Base-by-base conservation (phyloP, 2,797 vertebrate species). In the Leuciscus waleckii region DNA sequence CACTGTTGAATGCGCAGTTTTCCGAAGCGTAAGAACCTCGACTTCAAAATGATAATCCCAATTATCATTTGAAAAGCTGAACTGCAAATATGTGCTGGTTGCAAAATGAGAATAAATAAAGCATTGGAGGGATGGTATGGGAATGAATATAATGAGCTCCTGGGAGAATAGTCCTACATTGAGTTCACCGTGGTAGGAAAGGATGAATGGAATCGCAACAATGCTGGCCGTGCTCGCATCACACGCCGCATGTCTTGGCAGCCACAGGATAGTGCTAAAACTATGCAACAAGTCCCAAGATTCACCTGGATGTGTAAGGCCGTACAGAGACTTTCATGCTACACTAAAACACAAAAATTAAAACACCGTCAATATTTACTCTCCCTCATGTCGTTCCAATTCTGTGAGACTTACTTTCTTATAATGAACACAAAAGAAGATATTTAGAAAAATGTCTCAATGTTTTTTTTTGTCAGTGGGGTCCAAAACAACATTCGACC, bases 71-170 rank as follows among this genome's bases (percentile, higher is more conserved):
- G 82, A 92, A 91, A 92, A 77, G 92, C 88, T 89, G 92, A 91
- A 87, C 88, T 89, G 87, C 80, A 92, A 93, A 92, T 92, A 93
- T 92, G 87, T 90, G 89, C 70, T 81, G 37, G 78, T 58, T 73
- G 91, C 90, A 91, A 85, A 92, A 90, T 89, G 86, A 90, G 83
- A 74, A 80, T 85, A 85, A 89, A 87, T 83, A 84, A 88, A 74
- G 83, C 90, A 90, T 78, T 86, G 85, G 89, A 91, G 89, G 80
- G 90, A 89, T 65, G 81, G 92, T 91, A 88, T 84, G 85, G 92
- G 92, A 92, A 94, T 92, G 79, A 89, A 90, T 93, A 89, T 94
- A 93, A 94, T 92, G 93, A 94, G 86, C 90, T 92, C 93, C 91
- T 85, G 81, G 86, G 91, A 93, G 93, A 94, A 89, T 85, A 91